Percentiles rank a stretch among this genome's conserved stretches.
phyloP scores from a whole-genome alignment of 1,140 invertebrate genomes.

The Magallana angulata region DNA sequence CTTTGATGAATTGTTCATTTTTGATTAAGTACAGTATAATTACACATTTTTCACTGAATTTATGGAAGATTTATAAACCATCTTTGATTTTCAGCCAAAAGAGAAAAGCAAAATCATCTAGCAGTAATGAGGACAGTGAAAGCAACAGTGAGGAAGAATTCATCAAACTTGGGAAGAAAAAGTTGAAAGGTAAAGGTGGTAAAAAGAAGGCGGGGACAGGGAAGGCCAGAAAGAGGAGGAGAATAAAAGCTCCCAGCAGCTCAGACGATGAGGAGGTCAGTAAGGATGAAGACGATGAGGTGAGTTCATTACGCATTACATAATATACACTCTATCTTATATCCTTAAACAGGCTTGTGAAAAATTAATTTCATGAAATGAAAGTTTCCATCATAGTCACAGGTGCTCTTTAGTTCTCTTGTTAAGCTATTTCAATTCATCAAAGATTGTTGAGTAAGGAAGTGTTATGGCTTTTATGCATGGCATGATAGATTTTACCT shows the following conservation, averaged over 20 bases:
- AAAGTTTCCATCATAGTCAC: background rate
- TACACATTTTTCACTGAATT: too few relatives aligned
- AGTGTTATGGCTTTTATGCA: too few relatives aligned
- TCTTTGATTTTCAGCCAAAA: slow-evolving; percentile 42
- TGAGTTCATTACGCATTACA: background rate
- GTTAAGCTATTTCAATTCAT: too few relatives aligned
- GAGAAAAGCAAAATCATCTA: slow-evolving; percentile 47
- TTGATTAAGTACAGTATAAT: too few relatives aligned
- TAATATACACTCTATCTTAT: too few relatives aligned
- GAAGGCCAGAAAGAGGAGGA: slow-evolving; percentile 50
- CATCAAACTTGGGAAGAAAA: slow-evolving; percentile 43
- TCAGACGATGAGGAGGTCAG: slow-evolving; percentile 42
- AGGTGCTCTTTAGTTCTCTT: background rate
- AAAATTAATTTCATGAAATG: background rate
- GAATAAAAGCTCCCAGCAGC: slow-evolving; percentile 40
- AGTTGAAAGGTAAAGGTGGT: slow-evolving; percentile 18
- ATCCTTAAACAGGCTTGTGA: too few relatives aligned
- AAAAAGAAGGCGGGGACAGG: slow-evolving; percentile 43
- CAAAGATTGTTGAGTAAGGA: too few relatives aligned
- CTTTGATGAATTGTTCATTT: too few relatives aligned
- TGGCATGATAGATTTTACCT: too few relatives aligned
- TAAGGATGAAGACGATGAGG: slow-evolving; percentile 52
- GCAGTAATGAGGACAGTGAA: background rate
- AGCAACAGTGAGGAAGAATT: slow-evolving; percentile 47
- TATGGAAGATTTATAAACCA: too few relatives aligned